These are phyloP conservation scores for Pseudopleuronectes americanus DNA, from an alignment of 2,797 vertebrate species.

Conservation along the genomic window DNA sequence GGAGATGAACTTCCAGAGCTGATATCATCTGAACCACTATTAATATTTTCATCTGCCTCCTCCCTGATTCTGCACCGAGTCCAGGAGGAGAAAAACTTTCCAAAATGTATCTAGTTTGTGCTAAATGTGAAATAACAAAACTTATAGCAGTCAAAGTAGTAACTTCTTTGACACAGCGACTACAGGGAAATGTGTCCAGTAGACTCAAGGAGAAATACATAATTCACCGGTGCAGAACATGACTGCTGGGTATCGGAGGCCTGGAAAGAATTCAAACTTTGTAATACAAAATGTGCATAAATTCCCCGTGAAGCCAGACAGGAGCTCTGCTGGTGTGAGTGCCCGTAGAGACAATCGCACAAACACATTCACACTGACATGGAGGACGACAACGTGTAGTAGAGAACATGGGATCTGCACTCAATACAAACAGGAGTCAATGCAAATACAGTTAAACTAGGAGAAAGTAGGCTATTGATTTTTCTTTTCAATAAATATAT, in stretches of 20 bases:
- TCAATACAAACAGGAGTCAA: too few species aligned
- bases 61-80: neutral
- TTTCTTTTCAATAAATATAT: too few species aligned
- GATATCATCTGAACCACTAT: constrained; percentile 2
- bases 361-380: neutral
- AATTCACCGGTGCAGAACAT: neutral
- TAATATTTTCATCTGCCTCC: constrained; percentile 10
- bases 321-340: neutral
- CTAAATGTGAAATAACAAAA: too few species aligned
- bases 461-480: too few species aligned
- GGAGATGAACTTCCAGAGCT: constrained; percentile 7
- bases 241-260: constrained; percentile 1
- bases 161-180: neutral
- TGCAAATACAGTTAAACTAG: too few species aligned
- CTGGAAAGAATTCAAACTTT: constrained; percentile 18
- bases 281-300: constrained; percentile 7
- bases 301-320: constrained; percentile 4
- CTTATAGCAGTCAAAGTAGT: too few species aligned
- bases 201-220: neutral
- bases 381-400: too few species aligned
- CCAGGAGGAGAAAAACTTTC: neutral
- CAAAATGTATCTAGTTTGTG: too few species aligned
- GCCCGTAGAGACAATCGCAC: neutral
- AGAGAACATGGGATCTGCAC: too few species aligned
- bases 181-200: neutral